These are phyloP conservation scores for Scortum barcoo DNA, from an alignment of 2,113 vertebrate genomes.

Conservation along the genomic window DNA sequence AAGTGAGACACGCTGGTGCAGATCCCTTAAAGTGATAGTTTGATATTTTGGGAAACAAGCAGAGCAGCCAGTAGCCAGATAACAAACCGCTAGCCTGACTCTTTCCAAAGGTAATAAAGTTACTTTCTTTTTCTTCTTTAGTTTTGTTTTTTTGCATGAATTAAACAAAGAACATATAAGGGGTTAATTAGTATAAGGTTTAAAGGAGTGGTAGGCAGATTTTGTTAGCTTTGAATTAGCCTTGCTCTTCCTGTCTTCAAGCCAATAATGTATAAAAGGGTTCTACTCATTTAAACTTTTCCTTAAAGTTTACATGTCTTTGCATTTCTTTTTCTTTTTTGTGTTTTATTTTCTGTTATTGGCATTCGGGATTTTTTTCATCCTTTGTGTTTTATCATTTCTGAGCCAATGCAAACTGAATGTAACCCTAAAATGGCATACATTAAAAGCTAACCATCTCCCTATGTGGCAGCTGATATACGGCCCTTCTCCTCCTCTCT, in stretches of 20 bases:
- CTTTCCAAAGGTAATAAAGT: no score
- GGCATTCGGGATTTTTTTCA: background rate
- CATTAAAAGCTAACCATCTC: constrained; percentile 19
- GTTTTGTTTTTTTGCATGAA: no score
- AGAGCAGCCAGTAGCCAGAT: background rate
- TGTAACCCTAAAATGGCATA: background rate
- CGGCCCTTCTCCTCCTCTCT: background rate
- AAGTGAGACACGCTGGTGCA: background rate
- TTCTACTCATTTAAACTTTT: background rate
- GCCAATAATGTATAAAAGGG: background rate
- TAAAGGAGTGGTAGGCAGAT: background rate
- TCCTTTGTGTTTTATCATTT: background rate
- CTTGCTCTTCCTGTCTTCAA: no score
- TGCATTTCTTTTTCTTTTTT: no score
- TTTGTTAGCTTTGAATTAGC: background rate
- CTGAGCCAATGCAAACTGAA: background rate
- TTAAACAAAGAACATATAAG: no score
- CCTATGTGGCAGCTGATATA: constrained; percentile 23
- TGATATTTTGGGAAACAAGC: background rate
- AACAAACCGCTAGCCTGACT: background rate
- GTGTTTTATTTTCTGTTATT: background rate
- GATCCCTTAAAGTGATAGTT: background rate
- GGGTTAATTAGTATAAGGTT: no score
- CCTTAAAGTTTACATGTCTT: background rate
- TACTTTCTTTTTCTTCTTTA: no score